Conservation (phyloP, 2,888 invertebrate species). For the Pollenia griseotomentosa region DNA sequence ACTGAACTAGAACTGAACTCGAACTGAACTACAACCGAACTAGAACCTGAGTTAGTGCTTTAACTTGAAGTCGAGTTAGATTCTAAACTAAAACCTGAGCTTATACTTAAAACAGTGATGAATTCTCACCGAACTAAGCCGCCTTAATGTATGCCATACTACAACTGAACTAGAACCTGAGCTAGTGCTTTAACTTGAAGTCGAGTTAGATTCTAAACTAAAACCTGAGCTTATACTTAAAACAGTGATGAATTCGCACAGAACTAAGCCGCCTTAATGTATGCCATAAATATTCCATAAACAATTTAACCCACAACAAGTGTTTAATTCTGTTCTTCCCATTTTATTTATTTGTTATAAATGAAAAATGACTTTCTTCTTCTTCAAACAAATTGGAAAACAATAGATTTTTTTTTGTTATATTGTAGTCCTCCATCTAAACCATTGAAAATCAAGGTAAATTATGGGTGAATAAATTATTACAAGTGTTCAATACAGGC, state of each 20-base stretch:
- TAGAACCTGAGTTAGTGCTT: no score
- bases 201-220: no score
- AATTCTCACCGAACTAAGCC: neutral
- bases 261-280: conserved; percentile 33
- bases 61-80: no score
- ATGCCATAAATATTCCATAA: conserved; percentile 59
- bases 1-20: no score
- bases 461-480: conserved; percentile 73
- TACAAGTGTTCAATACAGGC: conserved; percentile 49
- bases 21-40: no score
- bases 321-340: conserved; percentile 32
- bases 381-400: conserved; percentile 61
- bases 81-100: no score
- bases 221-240: no score
- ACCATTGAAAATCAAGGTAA: conserved; percentile 70
- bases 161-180: no score
- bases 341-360: neutral
- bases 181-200: no score
- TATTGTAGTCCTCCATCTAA: neutral
- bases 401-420: conserved; percentile 55
- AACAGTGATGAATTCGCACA: no score
- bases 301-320: conserved; percentile 51
- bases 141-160: conserved; percentile 55
- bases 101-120: no score
- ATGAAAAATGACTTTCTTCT: conserved; percentile 43